phyloP scores from a whole-genome alignment of 1,140 invertebrate species.

The Tribolium madens region DNA sequence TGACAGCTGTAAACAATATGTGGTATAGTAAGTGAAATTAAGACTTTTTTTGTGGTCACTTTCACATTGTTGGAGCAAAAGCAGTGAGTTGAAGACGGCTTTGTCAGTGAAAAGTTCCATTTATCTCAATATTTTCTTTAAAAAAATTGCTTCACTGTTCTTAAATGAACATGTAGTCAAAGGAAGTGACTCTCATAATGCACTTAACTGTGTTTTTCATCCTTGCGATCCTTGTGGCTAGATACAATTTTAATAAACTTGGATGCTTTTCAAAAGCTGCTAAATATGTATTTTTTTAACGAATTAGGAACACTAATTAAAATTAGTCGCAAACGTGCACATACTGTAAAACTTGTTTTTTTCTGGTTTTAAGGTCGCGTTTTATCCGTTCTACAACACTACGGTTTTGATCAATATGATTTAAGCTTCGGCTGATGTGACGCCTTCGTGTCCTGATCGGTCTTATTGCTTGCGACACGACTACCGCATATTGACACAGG shows the following conservation, averaged over 20 bases:
- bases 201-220: background rate
- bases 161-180: background rate
- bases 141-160: background rate
- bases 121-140: background rate
- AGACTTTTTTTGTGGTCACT: background rate
- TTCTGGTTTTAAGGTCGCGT: background rate
- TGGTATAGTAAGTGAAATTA: too few species aligned
- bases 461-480: conserved; percentile 31
- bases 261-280: background rate
- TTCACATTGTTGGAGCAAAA: background rate
- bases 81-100: background rate
- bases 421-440: conserved; percentile 16
- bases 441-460: conserved; percentile 22
- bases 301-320: background rate
- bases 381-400: background rate
- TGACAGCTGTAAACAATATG: too few species aligned
- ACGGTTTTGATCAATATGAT: conserved; percentile 32
- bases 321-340: background rate
- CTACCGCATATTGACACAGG: conserved; percentile 38
- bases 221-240: background rate
- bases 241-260: too few species aligned
- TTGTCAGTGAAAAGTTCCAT: background rate
- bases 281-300: background rate
- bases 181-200: background rate
- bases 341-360: background rate